Evolutionary conservation across 2,888 invertebrate species (phyloP).

Genomic region (Parelbella ahira): DNA sequence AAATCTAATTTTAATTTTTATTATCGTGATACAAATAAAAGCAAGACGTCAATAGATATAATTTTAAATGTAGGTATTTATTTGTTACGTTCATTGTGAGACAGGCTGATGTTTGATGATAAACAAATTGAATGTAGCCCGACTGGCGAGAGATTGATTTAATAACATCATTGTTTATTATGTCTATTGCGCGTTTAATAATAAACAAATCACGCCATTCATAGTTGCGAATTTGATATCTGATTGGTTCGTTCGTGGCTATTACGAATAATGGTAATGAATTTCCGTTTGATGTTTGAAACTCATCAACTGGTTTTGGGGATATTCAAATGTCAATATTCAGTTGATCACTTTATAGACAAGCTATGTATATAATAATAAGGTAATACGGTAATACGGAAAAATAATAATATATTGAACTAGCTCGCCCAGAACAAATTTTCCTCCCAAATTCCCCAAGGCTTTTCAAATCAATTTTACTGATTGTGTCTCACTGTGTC

Average conservation of each 20-base stretch:
- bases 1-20: too few relatives aligned
- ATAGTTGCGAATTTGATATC: slow-evolving; percentile 17
- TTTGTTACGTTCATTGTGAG: slow-evolving; percentile 11
- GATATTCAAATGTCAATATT: slow-evolving; percentile 1
- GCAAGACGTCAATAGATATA: too few relatives aligned
- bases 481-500: too few relatives aligned
- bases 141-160: slow-evolving; percentile 20
- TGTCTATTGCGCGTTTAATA: slow-evolving; percentile 2
- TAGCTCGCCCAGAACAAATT: too few relatives aligned
- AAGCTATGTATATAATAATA: too few relatives aligned
- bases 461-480: too few relatives aligned
- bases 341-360: too few relatives aligned
- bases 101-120: slow-evolving; percentile 18
- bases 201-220: slow-evolving; percentile 17
- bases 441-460: too few relatives aligned
- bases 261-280: slow-evolving; percentile 20
- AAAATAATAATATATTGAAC: too few relatives aligned
- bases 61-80: too few relatives aligned
- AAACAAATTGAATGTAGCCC: slow-evolving; percentile 21
- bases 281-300: slow-evolving; percentile 21
- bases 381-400: too few relatives aligned
- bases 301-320: slow-evolving; percentile 13
- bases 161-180: slow-evolving; percentile 21
- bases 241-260: slow-evolving; percentile 11
- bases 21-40: too few relatives aligned